Evolutionary conservation across 2,113 vertebrate genomes (phyloP).

Genomic region (Prolemur simus): DNA sequence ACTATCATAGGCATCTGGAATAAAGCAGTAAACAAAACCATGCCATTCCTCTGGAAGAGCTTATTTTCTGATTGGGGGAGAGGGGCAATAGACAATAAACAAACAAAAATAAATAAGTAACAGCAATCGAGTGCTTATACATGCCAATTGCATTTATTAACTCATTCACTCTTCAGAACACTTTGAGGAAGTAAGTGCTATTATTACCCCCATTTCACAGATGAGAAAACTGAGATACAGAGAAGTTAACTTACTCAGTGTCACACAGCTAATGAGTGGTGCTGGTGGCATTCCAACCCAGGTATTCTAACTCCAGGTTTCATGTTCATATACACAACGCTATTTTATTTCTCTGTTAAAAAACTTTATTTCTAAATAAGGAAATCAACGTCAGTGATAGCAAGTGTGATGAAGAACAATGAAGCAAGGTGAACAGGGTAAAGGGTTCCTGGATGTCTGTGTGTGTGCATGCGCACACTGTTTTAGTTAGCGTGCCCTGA

Average conservation of each 20-base stretch:
- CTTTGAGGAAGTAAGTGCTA: background rate
- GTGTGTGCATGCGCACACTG: fast-evolving
- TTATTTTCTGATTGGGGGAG: background rate
- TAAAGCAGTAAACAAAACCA: background rate
- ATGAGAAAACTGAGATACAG: background rate
- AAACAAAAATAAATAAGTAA: background rate
- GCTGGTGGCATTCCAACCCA: too few species aligned
- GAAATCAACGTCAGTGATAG: background rate
- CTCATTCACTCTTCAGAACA: background rate
- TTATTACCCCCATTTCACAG: background rate
- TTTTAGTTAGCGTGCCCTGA: background rate
- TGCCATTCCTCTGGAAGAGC: background rate
- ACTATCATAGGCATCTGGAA: too few species aligned
- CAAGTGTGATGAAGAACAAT: background rate
- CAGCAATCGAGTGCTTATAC: fast-evolving
- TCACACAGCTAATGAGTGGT: background rate
- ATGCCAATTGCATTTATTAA: too few species aligned
- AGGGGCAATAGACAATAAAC: background rate
- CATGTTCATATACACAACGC: background rate
- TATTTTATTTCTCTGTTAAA: background rate
- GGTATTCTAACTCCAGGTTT: background rate
- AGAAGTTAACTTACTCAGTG: background rate
- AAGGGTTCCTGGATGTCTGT: background rate
- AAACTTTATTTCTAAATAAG: background rate
- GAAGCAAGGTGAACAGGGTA: fast-evolving